Evolutionary conservation across 2,888 invertebrate genomes (phyloP).

Genomic region (Heterodera filipjevi): DNA sequence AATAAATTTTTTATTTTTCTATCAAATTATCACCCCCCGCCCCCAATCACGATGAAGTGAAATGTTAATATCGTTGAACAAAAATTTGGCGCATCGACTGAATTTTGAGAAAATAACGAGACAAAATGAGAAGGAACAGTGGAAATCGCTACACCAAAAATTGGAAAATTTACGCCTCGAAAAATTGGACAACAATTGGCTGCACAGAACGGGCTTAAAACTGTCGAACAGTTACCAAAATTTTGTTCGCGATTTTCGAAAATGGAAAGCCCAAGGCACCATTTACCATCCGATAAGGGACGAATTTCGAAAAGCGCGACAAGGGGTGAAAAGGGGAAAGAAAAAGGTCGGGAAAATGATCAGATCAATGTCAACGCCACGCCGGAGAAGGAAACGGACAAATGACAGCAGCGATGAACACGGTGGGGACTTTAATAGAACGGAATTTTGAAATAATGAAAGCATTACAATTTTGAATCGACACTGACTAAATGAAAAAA

Average conservation of each 20-base stretch:
- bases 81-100: slow-evolving; percentile 2
- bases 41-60: neutral
- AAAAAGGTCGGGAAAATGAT: neutral
- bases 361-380: neutral
- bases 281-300: neutral
- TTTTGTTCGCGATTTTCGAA: neutral
- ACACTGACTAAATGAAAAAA: too few relatives aligned
- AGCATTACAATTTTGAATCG: too few relatives aligned
- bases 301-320: neutral
- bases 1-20: too few relatives aligned
- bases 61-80: slow-evolving; percentile 1
- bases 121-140: neutral
- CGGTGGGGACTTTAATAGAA: too few relatives aligned
- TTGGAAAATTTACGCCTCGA: neutral
- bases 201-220: neutral
- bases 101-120: neutral
- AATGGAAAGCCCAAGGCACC: slow-evolving; percentile 1
- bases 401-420: too few relatives aligned
- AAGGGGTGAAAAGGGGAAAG: neutral
- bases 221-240: slow-evolving; percentile 2
- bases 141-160: neutral
- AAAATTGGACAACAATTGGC: slow-evolving; percentile 6
- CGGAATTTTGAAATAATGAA: too few relatives aligned
- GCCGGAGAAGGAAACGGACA: neutral
- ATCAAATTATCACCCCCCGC: too few relatives aligned